phyloP scores from a whole-genome alignment of 1,140 invertebrate species.

The Asobara japonica region DNA sequence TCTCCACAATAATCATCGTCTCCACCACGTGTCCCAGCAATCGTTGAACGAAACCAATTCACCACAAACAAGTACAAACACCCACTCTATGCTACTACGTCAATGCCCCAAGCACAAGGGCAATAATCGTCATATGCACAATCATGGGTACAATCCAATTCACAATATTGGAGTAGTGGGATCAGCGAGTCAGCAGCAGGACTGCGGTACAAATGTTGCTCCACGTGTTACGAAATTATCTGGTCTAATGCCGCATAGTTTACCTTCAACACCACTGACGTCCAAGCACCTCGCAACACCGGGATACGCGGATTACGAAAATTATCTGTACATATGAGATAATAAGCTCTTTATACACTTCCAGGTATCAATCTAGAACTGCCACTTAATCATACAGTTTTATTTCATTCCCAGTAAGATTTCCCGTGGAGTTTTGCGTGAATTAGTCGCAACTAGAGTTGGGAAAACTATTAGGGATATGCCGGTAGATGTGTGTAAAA shows the following conservation, averaged over 20 bases:
- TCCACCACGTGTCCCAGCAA: conserved; percentile 41
- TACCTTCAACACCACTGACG: conserved; percentile 59
- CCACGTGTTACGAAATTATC: conserved; percentile 48
- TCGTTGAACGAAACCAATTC: conserved; percentile 27
- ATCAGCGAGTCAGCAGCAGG: conserved; percentile 47
- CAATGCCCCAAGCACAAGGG: conserved; percentile 31
- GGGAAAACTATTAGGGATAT: too few species aligned
- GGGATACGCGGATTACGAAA: conserved; percentile 70
- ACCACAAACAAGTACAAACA: conserved; percentile 18
- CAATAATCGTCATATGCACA: conserved; percentile 32
- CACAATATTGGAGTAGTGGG: conserved; percentile 27
- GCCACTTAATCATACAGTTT: conserved; percentile 12
- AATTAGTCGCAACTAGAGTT: background rate
- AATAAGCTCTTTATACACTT: background rate
- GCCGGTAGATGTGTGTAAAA: too few species aligned
- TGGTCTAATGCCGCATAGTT: conserved; percentile 54
- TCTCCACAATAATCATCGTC: conserved; percentile 50
- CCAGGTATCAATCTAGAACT: conserved; percentile 23
- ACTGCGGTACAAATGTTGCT: conserved; percentile 40
- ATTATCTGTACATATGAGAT: conserved; percentile 71
- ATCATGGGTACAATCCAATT: conserved; percentile 37
- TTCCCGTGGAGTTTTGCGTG: background rate
- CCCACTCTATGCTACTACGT: conserved; percentile 24
- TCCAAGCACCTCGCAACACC: conserved; percentile 60
- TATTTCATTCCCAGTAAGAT: background rate